Base-by-base conservation (phyloP, 2,113 vertebrate species). In the Epinephelus fuscoguttatus region DNA sequence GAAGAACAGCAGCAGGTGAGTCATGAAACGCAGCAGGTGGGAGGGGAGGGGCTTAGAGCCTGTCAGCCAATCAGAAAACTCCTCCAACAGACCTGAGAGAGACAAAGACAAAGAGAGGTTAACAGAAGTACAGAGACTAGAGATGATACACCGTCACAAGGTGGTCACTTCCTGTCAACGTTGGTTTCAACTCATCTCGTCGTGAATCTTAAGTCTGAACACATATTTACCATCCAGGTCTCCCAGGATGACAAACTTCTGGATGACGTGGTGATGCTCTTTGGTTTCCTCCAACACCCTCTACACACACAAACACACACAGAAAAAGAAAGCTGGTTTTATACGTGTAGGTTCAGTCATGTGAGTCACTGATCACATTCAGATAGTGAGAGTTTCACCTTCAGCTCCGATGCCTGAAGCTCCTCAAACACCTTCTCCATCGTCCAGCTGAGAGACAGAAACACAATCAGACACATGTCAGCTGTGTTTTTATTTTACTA, bases 401-500 rank as follows among this genome's bases (percentile, higher is more conserved):
- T 97, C 73, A 96, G 98, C 80, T 99, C 97, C 69, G 97, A 97
- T 53, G 98, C 97, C 57, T 98, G 97, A 84, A 99, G 96, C 84
- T 99, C 98, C 90, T 99, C 98, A 94, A 99, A 99, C 73, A 99
- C 97, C 60, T 97, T 99, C 86, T 99, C 98, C 94, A 97, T 94
- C 19, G 96, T 98, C 98, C 98, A 99, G 69, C 98, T 99, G 82
- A 80, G 27, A 70, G 23, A 70, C 15, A 70, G 0, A 30, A n/a
- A 62, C 12, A 53, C 1, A 4, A 59, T 53, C 6, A 53, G 23
- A 50, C 23, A 56, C 6, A 47, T 3, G 62, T 18, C 21, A 49
- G 59, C 3, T n/a, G 30, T 45, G 10, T n/a, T 12, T 63, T 13
- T 12, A n/a, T 33, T 57, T 0, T n/a, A n/a, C 2, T 14, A 27